Conservation (phyloP, 2,113 vertebrate species). For the Leuciscus idus region DNA sequence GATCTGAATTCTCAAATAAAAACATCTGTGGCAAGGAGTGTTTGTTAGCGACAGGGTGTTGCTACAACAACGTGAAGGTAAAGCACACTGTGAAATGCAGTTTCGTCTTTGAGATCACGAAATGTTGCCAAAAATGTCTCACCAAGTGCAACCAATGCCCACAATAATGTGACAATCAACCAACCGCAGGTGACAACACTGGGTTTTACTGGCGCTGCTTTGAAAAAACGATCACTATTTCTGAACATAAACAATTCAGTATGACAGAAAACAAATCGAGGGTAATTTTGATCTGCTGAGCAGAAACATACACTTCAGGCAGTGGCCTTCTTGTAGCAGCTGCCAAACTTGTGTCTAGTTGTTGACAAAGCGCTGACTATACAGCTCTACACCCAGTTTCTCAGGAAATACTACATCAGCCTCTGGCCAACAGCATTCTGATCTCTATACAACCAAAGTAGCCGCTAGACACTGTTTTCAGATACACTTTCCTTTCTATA, state of each 20-base stretch:
- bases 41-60: slow-evolving; percentile 36
- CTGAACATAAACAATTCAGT: neutral
- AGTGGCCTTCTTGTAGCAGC: neutral
- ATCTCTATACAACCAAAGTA: slow-evolving; percentile 14
- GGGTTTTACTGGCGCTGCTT: neutral
- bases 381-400: neutral
- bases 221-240: neutral
- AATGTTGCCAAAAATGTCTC: slow-evolving; percentile 29
- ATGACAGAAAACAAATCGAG: neutral
- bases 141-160: neutral
- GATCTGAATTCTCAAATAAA: neutral
- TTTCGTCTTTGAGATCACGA: neutral
- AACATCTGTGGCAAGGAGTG: neutral
- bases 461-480: slow-evolving; percentile 5
- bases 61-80: slow-evolving; percentile 34
- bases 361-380: slow-evolving; percentile 41
- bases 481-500: neutral
- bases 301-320: neutral
- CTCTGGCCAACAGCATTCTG: neutral
- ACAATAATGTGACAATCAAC: slow-evolving; percentile 20
- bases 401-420: slow-evolving; percentile 18
- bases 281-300: slow-evolving; percentile 1
- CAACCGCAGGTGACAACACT: neutral
- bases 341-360: slow-evolving; percentile 35
- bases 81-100: slow-evolving; percentile 11